Percentiles rank a stretch among this genome's conserved stretches.
phyloP scores from a whole-genome alignment of 1,140 invertebrate species.

The Drosophila rufa region DNA sequence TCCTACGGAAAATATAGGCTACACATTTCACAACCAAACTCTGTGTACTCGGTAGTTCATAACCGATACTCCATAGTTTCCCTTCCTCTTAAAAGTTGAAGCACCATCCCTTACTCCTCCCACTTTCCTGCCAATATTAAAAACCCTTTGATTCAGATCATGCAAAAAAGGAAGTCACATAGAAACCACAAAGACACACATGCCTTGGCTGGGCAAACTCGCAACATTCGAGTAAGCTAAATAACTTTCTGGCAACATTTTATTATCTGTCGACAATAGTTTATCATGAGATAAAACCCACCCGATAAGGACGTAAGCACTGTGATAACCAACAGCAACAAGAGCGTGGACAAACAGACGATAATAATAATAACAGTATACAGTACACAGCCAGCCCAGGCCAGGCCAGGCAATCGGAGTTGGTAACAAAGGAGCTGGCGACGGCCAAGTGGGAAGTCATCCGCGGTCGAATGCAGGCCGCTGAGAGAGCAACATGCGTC shows the following conservation, averaged over 20 bases:
- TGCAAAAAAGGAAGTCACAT: constrained; percentile 28
- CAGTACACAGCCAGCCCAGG: constrained; percentile 33
- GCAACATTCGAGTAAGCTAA: constrained; percentile 36
- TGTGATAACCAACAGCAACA: constrained; percentile 64
- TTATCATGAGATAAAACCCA: constrained; percentile 75
- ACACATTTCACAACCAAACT: no score
- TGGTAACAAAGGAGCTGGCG: constrained; percentile 57
- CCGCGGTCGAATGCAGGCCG: constrained; percentile 60
- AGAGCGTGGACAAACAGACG: constrained; percentile 72
- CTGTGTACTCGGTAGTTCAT: no score
- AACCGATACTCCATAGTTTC: no score
- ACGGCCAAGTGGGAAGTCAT: constrained; percentile 34
- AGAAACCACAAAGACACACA: constrained; percentile 27
- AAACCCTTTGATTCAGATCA: constrained; percentile 31
- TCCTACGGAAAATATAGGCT: no score
- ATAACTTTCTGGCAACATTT: constrained; percentile 63
- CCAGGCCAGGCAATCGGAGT: constrained; percentile 53
- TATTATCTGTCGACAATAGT: constrained; percentile 75
- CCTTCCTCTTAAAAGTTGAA: constrained; percentile 1
- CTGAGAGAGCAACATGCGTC: constrained; percentile 58
- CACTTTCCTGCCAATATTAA: constrained; percentile 20
- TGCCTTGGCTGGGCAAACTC: constrained; percentile 8
- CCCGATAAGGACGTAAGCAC: constrained; percentile 72
- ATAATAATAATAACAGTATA: constrained; percentile 81
- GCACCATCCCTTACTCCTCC: background rate